These are phyloP conservation scores for Triops longicaudatus DNA, from an alignment of 1,140 invertebrate species.

Conservation along the genomic window DNA sequence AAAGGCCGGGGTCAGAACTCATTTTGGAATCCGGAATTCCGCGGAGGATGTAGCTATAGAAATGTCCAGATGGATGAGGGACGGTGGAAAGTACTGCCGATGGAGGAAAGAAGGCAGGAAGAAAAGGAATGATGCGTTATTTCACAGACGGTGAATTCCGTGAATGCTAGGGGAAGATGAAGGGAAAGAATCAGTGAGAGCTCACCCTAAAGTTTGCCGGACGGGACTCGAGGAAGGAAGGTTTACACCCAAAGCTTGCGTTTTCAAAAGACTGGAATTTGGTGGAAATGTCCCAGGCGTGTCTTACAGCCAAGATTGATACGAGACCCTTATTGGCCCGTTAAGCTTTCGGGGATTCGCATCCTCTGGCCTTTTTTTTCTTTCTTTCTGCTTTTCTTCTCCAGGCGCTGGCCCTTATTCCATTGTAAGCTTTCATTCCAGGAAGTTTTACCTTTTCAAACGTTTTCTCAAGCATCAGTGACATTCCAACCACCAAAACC, in stretches of 20 bases:
- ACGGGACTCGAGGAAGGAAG: background rate
- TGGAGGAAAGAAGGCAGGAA: background rate
- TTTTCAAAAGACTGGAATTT: background rate
- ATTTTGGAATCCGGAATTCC: background rate
- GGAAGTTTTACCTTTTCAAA: background rate
- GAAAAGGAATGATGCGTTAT: conserved; percentile 4
- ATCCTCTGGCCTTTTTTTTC: background rate
- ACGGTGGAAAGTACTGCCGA: background rate
- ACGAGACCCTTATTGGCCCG: background rate
- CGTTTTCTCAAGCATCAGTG: background rate
- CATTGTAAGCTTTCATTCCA: background rate
- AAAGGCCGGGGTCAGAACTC: background rate
- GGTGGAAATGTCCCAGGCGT: background rate
- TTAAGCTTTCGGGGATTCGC: background rate
- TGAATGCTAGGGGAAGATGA: background rate
- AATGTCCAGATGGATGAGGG: background rate
- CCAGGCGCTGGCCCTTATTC: background rate
- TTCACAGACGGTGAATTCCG: conserved; percentile 11
- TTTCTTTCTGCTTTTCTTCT: background rate
- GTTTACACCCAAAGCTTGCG: background rate
- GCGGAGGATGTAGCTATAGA: background rate
- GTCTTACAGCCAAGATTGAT: conserved; percentile 2
- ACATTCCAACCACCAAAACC: conserved; percentile 11
- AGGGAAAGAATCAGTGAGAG: background rate
- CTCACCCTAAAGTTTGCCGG: background rate